These are phyloP conservation scores for Aphyosemion australe DNA, from an alignment of 2,113 vertebrate genomes.

Conservation along the genomic window DNA sequence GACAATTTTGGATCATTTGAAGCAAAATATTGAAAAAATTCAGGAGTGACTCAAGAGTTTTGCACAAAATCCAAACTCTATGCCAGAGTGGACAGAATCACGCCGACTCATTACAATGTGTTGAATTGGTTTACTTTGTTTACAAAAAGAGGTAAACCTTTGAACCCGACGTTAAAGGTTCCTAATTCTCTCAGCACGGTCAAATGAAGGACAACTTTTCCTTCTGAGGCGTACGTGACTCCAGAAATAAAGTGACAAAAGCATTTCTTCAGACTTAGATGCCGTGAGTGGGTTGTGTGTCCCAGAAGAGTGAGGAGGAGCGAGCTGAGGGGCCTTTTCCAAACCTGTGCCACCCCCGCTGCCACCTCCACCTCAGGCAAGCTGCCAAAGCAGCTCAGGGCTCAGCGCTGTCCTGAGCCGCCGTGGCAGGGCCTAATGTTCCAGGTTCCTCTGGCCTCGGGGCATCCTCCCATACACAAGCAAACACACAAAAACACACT, in stretches of 20 bases:
- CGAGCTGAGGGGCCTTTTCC: slow-evolving; percentile 33
- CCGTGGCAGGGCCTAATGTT: slow-evolving; percentile 69
- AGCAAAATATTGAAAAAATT: too few species aligned
- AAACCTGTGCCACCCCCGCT: slow-evolving; percentile 35
- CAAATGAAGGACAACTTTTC: slow-evolving; percentile 20
- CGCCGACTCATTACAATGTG: too few species aligned
- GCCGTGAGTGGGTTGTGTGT: slow-evolving; percentile 4
- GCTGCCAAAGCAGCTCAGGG: slow-evolving; percentile 72
- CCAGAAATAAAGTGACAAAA: slow-evolving; percentile 32
- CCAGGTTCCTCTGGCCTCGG: slow-evolving; percentile 68
- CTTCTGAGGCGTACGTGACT: slow-evolving; percentile 18
- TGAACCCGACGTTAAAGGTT: too few species aligned
- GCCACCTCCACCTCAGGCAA: slow-evolving; percentile 50
- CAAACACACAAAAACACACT: slow-evolving; percentile 47
- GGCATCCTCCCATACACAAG: slow-evolving; percentile 54
- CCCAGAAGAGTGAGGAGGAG: slow-evolving; percentile 39
- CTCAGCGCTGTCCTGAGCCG: slow-evolving; percentile 58
- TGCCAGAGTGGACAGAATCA: too few species aligned
- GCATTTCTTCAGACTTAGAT: slow-evolving; percentile 18
- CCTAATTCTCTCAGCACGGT: neutral
- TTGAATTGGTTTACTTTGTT: too few species aligned
- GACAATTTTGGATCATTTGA: too few species aligned
- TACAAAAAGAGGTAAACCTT: too few species aligned
- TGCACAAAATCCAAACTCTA: too few species aligned
- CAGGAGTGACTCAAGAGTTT: too few species aligned